Conservation (phyloP, 2,113 vertebrate genomes). For the Microcebus ravelobensis region DNA sequence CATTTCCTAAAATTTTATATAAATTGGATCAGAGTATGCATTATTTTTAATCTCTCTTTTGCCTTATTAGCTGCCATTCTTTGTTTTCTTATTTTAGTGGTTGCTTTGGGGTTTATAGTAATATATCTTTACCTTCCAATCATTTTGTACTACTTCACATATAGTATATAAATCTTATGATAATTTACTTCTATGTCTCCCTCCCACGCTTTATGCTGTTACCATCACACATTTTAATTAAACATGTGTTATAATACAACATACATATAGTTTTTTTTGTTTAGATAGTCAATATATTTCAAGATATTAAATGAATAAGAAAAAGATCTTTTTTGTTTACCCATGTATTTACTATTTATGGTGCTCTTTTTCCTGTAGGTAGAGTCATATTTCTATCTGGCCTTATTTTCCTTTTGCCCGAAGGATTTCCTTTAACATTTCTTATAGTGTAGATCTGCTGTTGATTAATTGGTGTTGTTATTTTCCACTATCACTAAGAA, state of each 20-base stretch:
- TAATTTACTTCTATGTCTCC: background rate
- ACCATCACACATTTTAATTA: background rate
- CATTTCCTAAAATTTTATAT: background rate
- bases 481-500: background rate
- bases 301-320: background rate
- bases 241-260: background rate
- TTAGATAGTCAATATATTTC: background rate
- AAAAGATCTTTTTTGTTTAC: background rate
- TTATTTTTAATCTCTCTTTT: background rate
- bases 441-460: background rate
- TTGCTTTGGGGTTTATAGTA: background rate
- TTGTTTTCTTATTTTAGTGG: background rate
- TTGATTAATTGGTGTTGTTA: background rate
- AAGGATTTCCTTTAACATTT: background rate
- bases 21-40: background rate
- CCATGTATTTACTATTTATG: background rate
- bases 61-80: background rate
- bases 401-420: background rate
- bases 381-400: background rate
- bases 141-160: background rate
- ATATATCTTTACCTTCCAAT: background rate
- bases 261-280: background rate
- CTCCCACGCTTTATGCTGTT: background rate
- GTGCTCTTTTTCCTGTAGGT: background rate
- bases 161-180: background rate